Base-by-base conservation (phyloP, 2,113 vertebrate genomes). In the Tachycineta bicolor region DNA sequence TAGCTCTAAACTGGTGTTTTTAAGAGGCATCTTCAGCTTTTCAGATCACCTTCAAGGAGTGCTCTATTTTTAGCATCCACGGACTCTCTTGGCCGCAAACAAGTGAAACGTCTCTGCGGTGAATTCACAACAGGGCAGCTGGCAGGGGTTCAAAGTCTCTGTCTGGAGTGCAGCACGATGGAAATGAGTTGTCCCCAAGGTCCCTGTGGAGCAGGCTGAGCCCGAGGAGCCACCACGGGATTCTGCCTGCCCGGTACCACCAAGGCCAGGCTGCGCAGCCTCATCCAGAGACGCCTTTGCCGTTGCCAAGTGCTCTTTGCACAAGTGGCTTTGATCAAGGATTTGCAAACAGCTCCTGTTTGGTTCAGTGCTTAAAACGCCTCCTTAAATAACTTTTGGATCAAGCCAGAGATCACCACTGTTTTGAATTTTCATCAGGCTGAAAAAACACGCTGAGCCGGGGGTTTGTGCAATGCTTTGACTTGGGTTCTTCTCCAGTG, bases 211-310 rank as follows among this genome's bases (percentile, higher is more conserved):
- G 49, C 2, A 5, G 34, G 49, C 17, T 43, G 59, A 59, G 76
- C 37, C 69, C 64, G 9, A 0, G 0, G 59, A 86, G 60, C 34
- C 52, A 26, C 56, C 73, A 14, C 0, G 0, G 50, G 85, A 12
- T 4, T 20, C 70, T 41, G 49, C 76, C 62, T 71, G 26, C n/a
- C 62, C 1, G 1, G 78, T 33, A 8, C 31, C 5, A 1, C 34
- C n/a, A 46, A 16, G 52, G 19, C 55, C 43, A 6, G 55, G 53
- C 37, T 8, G 50, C 64, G 3, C 37, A 41, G 62, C 11, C 58
- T 60, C 37, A 4, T 20, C 67, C 80, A 19, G 17, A 0, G 2
- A 3, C 0, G 0, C 53, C 33, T 68, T 24, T n/a, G 37, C 49
- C 9, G 5, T 4, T 44, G 53, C 75, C 52, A 74, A 75, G 37